Evolutionary conservation across 1,140 invertebrate species (phyloP).

Genomic region (Temnothorax longispinosus): DNA sequence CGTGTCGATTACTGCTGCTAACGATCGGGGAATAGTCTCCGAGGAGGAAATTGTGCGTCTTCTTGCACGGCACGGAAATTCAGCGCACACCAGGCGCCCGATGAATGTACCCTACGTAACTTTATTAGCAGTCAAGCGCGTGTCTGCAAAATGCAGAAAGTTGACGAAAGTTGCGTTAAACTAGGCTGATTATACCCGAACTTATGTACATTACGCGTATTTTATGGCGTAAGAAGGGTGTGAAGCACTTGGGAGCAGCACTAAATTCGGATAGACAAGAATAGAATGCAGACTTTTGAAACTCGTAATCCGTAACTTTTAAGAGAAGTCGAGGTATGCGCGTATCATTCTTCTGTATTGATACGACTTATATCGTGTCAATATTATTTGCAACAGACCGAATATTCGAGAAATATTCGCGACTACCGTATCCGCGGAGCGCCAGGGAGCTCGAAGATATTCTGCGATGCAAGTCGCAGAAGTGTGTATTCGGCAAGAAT

Average conservation of each 20-base stretch:
- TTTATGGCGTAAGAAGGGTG: constrained; percentile 4
- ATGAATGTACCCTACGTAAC: constrained; percentile 25
- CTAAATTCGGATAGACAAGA: not conserved
- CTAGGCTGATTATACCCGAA: constrained; percentile 40
- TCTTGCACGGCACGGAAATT: not conserved
- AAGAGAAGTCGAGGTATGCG: not conserved
- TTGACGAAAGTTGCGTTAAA: constrained; percentile 32
- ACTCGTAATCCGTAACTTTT: not conserved
- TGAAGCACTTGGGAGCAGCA: too few relatives aligned
- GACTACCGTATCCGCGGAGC: constrained; percentile 15
- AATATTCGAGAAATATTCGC: constrained; percentile 53
- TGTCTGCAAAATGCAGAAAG: constrained; percentile 25
- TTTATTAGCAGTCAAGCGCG: constrained; percentile 43
- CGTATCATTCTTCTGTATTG: not conserved
- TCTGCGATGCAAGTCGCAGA: constrained; percentile 55
- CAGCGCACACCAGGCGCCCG: constrained; percentile 18
- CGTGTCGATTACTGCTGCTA: constrained; percentile 50
- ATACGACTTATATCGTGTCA: not conserved
- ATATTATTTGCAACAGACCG: constrained; percentile 38
- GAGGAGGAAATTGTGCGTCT: not conserved
- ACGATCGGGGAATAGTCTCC: not conserved
- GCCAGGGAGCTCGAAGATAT: constrained; percentile 54
- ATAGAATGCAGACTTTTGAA: not conserved
- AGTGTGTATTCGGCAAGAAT: constrained; percentile 66
- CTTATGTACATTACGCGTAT: constrained; percentile 30